A percentile compares a stretch with the other conserved stretches of the same genome.
phyloP scores from a whole-genome alignment of 2,797 vertebrate genomes.

The Pyrocephalus nanus region DNA sequence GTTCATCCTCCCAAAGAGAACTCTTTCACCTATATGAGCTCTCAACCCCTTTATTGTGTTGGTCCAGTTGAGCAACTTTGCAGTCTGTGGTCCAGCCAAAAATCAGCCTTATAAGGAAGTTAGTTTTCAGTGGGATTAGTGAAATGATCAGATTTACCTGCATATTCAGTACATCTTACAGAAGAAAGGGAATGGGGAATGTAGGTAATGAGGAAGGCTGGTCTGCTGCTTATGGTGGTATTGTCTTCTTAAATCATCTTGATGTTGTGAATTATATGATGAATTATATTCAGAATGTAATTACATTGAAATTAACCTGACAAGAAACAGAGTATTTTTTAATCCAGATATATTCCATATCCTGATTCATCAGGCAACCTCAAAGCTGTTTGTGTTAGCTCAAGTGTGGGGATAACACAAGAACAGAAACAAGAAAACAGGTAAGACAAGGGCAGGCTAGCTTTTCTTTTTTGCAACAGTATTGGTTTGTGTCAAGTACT shows the following conservation, averaged over 20 bases:
- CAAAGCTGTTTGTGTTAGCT: not conserved
- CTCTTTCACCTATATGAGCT: not conserved
- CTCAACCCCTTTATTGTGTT: not conserved
- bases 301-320: not conserved
- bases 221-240: not conserved
- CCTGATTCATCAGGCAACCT: not conserved
- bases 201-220: not conserved
- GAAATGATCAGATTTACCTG: not conserved
- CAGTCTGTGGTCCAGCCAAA: not conserved
- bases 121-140: not conserved
- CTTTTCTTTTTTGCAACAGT: not conserved
- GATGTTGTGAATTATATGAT: not conserved
- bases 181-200: not conserved
- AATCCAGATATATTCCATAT: not conserved
- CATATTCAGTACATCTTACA: not conserved
- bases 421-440: not conserved
- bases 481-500: not conserved
- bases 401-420: not conserved
- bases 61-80: not conserved
- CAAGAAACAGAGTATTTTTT: not conserved
- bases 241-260: not conserved
- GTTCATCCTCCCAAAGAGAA: not conserved
- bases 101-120: not conserved
- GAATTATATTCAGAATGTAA: constrained; percentile 9
- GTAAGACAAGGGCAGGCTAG: not conserved